A percentile compares a stretch with the other conserved stretches of the same genome.
These are phyloP conservation scores for Ploceus nigricollis DNA, from an alignment of 2,113 vertebrate species.

Conservation along the genomic window DNA sequence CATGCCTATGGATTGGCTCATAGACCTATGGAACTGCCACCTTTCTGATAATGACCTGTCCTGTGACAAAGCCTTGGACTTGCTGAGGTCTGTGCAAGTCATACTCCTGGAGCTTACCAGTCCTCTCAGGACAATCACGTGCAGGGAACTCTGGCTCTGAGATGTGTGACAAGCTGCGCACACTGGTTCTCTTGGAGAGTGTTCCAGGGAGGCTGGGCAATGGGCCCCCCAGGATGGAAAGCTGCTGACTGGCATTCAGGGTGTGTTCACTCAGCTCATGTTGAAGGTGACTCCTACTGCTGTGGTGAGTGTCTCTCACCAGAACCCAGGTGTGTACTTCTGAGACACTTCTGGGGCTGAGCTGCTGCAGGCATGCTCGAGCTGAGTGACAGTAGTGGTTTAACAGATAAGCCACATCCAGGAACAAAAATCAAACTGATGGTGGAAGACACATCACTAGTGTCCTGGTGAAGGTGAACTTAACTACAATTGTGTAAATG, in stretches of 20 bases:
- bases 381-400: background rate
- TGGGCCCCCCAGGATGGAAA: background rate
- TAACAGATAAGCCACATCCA: background rate
- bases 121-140: background rate
- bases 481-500: background rate
- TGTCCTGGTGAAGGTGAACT: background rate
- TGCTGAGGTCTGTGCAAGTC: background rate
- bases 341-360: background rate
- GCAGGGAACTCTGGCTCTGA: background rate
- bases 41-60: background rate
- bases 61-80: background rate
- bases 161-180: background rate
- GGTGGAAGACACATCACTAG: background rate
- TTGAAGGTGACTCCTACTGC: background rate
- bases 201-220: background rate
- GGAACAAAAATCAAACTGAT: background rate
- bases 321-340: rapidly evolving
- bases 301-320: background rate
- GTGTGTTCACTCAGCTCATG: background rate
- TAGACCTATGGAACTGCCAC: background rate
- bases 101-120: background rate
- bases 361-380: rapidly evolving
- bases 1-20: background rate
- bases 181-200: background rate
- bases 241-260: rapidly evolving